Conservation (phyloP, 2,113 vertebrate species). For the Albula glossodonta region DNA sequence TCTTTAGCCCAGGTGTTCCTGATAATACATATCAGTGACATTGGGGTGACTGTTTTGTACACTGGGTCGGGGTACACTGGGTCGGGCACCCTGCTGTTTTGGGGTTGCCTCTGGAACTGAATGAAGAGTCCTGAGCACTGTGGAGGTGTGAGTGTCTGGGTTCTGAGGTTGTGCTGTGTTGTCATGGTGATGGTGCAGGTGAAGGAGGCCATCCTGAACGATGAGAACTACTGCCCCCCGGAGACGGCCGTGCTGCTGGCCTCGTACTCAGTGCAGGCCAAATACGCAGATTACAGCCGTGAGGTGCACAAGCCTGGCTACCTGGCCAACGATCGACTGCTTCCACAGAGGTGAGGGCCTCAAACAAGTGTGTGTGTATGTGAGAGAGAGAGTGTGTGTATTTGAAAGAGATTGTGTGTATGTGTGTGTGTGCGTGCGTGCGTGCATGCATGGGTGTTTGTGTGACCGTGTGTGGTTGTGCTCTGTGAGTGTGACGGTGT, state of each 20-base stretch:
- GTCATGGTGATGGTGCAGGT: constrained; percentile 61
- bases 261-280: constrained; percentile 92
- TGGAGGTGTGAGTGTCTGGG: too few relatives aligned
- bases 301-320: constrained; percentile 78
- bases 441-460: not conserved
- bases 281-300: constrained; percentile 83
- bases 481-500: too few relatives aligned
- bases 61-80: too few relatives aligned
- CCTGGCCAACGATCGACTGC: constrained; percentile 80
- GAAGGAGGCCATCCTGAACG: constrained; percentile 84
- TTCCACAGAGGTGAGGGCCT: constrained; percentile 82
- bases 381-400: not conserved
- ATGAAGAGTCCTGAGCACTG: too few relatives aligned
- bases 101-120: too few relatives aligned
- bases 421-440: not conserved
- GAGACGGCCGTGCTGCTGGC: constrained; percentile 93
- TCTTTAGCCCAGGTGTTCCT: too few relatives aligned
- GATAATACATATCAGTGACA: too few relatives aligned
- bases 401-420: not conserved
- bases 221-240: constrained; percentile 92
- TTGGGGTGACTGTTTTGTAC: too few relatives aligned
- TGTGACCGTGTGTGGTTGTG: not conserved
- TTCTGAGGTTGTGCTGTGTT: too few relatives aligned
- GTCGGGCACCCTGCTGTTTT: too few relatives aligned
- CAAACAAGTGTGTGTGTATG: not conserved